Evolutionary conservation across 2,797 vertebrate genomes (phyloP), one percentile per base, ranked within the genome.

Genomic region (Vespertilio murinus): DNA sequence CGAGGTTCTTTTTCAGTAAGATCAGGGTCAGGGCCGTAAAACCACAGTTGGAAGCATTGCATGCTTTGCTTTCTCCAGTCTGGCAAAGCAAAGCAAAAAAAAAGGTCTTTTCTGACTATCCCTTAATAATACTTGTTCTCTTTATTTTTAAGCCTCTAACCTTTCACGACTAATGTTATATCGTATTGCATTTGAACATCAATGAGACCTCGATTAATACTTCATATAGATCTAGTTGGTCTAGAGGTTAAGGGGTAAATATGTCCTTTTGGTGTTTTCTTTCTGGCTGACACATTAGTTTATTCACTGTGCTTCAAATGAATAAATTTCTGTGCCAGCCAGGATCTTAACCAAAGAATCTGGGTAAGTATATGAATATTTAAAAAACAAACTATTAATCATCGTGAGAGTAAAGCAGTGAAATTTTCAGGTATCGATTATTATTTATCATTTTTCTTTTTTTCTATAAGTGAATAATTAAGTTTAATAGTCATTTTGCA

Each of bases 161-260:
- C 74, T 75, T 94, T 98, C 95, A 90, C 22, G 42, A 96, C 97
- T 98, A 98, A 98, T 79, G 0, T 97, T 97, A 70, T 91, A 94
- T 84, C 86, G 90, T 97, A 97, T 98, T 98, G 98, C 98, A 98
- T 97, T 97, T 98, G 98, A 98, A 98, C 98, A 98, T 98, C 95
- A 97, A 97, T 97, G 98, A 98, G 97, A 98, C 98, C 98, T 98
- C 71, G 81, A 16, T 75, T 91, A 77, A 42, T 93, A 90, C 94
- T 97, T 97, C 92, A 77, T 87, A 91, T 94, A 94, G 97, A 97
- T 98, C 98, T 98, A 98, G 98, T 98, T 97, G 97, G 93, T 92
- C 98, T 98, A 96, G 96, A 98, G 98, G 98, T 98, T 97, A 93
- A 97, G 97, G 97, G 98, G 96, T 97, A 97, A 98, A 98, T 98